Conservation (phyloP, 2,888 invertebrate species). For the Eilema sororculum region DNA sequence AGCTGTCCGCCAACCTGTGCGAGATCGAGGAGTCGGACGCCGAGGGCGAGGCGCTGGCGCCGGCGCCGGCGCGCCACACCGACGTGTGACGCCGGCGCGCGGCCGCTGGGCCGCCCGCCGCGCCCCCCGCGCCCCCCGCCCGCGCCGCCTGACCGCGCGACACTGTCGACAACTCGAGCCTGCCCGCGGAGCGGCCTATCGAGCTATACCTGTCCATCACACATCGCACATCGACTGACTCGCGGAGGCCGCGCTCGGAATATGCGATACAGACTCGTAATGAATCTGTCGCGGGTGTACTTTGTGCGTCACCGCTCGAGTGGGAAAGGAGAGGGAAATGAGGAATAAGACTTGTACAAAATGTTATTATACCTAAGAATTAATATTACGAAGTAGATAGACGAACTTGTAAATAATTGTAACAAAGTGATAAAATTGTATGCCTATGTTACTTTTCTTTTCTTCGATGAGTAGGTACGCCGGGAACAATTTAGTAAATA, state of each 20-base stretch:
- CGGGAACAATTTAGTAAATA: conserved; percentile 20
- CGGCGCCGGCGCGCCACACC: conserved; percentile 66
- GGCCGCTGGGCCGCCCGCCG: not conserved
- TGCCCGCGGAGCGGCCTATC: not conserved
- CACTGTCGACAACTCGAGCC: not conserved
- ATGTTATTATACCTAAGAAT: conserved; percentile 11
- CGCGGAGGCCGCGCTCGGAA: too few species aligned
- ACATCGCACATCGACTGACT: too few species aligned
- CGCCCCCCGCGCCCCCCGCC: conserved; percentile 52
- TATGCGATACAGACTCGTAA: too few species aligned
- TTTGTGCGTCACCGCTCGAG: conserved; percentile 1
- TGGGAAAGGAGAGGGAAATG: not conserved
- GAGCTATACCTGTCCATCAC: too few species aligned
- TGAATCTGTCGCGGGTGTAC: not conserved
- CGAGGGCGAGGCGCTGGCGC: conserved; percentile 82
- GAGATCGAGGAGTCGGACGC: conserved; percentile 96
- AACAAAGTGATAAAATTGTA: conserved; percentile 33
- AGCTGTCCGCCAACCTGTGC: conserved; percentile 95
- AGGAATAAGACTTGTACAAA: conserved; percentile 19
- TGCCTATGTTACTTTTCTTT: conserved; percentile 28
- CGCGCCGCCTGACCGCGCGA: conserved; percentile 65
- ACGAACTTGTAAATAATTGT: conserved; percentile 45
- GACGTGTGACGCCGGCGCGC: conserved; percentile 73
- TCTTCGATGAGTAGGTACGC: conserved; percentile 20
- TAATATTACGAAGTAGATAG: conserved; percentile 34